These are phyloP conservation scores for Calyptomena viridis DNA, from an alignment of 2,113 vertebrate genomes.

Conservation along the genomic window DNA sequence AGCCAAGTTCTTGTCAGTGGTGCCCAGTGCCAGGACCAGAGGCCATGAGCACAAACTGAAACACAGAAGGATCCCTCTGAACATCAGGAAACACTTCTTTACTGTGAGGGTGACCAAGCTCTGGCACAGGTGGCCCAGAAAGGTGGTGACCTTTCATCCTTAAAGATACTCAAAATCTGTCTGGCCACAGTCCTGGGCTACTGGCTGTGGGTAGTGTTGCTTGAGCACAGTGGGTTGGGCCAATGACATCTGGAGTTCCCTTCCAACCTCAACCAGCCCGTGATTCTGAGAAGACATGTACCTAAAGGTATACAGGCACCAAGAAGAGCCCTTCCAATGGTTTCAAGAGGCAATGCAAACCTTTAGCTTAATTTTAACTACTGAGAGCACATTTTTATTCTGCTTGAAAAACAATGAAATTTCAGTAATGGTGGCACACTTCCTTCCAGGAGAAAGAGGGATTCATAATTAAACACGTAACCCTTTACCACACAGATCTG, in stretches of 20 bases:
- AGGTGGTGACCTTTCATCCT: not conserved
- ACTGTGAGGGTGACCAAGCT: not conserved
- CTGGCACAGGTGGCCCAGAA: not conserved
- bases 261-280: not conserved
- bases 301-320: not conserved
- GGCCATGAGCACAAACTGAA: not conserved
- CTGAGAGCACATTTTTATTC: not conserved
- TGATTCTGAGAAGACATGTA: fast-evolving
- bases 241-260: not conserved
- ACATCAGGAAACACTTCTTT: not conserved
- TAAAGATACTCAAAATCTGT: not conserved
- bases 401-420: not conserved
- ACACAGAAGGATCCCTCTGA: not conserved
- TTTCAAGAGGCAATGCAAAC: not conserved
- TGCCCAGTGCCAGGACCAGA: not conserved
- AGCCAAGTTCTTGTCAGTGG: not conserved
- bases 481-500: not conserved
- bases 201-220: not conserved
- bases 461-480: not conserved
- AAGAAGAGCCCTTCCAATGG: not conserved
- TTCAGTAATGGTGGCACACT: not conserved
- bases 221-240: not conserved
- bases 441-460: not conserved
- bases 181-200: fast-evolving
- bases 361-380: not conserved